Base-by-base conservation (phyloP, 2,797 vertebrate species). In the Aulostomus chinensis region DNA sequence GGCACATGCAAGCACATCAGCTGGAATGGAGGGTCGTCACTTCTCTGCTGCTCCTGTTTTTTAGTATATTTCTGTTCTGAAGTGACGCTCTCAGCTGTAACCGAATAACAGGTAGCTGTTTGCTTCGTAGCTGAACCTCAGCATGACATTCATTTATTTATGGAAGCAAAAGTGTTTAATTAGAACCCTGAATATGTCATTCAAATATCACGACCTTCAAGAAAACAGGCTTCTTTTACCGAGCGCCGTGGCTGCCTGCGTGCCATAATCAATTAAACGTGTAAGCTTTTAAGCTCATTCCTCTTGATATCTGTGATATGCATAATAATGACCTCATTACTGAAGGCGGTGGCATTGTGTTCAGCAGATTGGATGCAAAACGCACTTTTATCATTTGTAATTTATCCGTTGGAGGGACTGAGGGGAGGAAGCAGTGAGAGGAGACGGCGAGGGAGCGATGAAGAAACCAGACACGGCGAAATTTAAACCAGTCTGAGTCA, bases 321-420 rank as follows among this genome's bases (percentile, higher is more conserved):
- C 76, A 83, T 80, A 68, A 75, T 67, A 76, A 80, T 39, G 59
- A 75, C 51, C 71, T 81, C 73, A 65, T 85, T 76, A 77, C 67
- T 12, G 41, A 14, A 54, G 52, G 49, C 39, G 9, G 41, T 30
- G 1, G 59, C 58, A 57, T 76, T 70, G 81, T 69, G 61, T 67
- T 48, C 1, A 31, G 7, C 41, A 67, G 73, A 71, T 22, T 51
- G 64, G 61, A 75, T 64, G 53, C 69, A 52, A 64, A 76, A 76
- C 56, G 11, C 43, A 45, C 53, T 71, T 79, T 69, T 66, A 70
- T 76, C 51, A 25, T 52, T 50, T 48, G 58, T 62, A 68, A 76
- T 78, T 67, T 35, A 60, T 65, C 68, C 61, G 53, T 71, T 49
- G 10, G 40, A 51, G 39, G 21, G 10, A 21, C 17, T 5, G 33